Percentiles rank a stretch among this genome's conserved stretches.
Conservation (phyloP, 92 coral and sea anemone species). For the Phymanthus crucifer region DNA sequence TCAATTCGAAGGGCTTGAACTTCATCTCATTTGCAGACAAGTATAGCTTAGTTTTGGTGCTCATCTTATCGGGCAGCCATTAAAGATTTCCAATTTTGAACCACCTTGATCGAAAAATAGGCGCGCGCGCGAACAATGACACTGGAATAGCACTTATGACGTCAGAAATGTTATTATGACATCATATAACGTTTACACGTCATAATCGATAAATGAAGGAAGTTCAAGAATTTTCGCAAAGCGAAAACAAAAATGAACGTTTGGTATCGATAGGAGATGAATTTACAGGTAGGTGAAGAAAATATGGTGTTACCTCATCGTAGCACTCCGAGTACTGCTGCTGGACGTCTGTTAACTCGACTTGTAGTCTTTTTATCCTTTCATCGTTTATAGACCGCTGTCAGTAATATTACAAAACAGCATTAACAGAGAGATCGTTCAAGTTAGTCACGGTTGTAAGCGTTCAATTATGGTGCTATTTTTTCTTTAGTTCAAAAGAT, state of each 20-base stretch:
- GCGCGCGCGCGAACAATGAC: background rate
- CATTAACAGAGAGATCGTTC: background rate
- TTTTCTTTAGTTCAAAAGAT: too few species aligned
- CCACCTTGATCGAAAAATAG: background rate
- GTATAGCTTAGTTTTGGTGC: too few species aligned
- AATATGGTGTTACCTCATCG: conserved; percentile 65
- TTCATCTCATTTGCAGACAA: background rate
- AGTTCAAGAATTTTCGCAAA: background rate
- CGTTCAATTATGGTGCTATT: too few species aligned
- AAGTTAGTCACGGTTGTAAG: background rate
- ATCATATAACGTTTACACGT: background rate
- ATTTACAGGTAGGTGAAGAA: too few species aligned
- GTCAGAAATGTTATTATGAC: background rate
- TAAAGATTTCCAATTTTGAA: background rate
- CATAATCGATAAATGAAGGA: background rate
- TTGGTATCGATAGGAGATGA: background rate
- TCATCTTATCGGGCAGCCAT: background rate
- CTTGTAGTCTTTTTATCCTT: conserved; percentile 66
- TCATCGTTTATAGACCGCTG: conserved; percentile 75
- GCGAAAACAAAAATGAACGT: background rate
- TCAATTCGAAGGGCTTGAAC: background rate
- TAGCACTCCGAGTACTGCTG: conserved; percentile 87
- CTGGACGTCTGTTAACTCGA: conserved; percentile 73
- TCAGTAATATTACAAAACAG: background rate
- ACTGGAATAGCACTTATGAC: background rate